Evolutionary conservation across 1,140 invertebrate species (phyloP), one percentile per base, ranked within the genome.

Genomic region (Palaemon carinicauda): DNA sequence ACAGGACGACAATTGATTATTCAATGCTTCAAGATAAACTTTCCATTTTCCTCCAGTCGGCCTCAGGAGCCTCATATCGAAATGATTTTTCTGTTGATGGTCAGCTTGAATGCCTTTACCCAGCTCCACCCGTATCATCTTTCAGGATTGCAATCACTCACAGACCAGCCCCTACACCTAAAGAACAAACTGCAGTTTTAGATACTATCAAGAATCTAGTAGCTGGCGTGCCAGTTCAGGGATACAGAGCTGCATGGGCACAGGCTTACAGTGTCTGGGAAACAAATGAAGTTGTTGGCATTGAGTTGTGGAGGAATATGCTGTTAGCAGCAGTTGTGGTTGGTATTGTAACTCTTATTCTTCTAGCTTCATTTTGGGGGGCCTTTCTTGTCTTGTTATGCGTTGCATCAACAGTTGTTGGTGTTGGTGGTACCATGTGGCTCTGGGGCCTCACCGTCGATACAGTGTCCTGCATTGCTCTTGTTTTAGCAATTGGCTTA

Each of bases 371-470:
- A 83, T 73, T 94, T 17, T 90, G 91, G 75, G 92, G 93, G 4
- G 92, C 92, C 50, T 90, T 94, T 81, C 92, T 93, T 90, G 93
- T 94, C 0, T 92, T 92, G 81, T 84, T 90, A 88, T 91, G 92
- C 89, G 93, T 94, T 17, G 89, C 92, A 1, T 92, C 94, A 73
- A 94, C 93, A 0, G 91, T 94, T 74, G 91, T 94, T 29, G 92
- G 94, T 90, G 91, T 94, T 31, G 90, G 92, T 15, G 94, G 93
- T 69, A 91, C 92, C 4, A 92, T 94, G 92, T 91, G 94, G 88
- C 92, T 93, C 80, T 91, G 93, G 90, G 93, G 92, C 78, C 89
- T 94, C 24, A 93, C 93, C 10, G 91, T 94, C 77, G 93, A 94
- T 88, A 94, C 93, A 31, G 93, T 93, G 1, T 92, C 93, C n/a